Percentiles rank a stretch among this genome's conserved stretches.
Conservation (phyloP, 2,797 vertebrate genomes). For the Oophaga sylvatica region DNA sequence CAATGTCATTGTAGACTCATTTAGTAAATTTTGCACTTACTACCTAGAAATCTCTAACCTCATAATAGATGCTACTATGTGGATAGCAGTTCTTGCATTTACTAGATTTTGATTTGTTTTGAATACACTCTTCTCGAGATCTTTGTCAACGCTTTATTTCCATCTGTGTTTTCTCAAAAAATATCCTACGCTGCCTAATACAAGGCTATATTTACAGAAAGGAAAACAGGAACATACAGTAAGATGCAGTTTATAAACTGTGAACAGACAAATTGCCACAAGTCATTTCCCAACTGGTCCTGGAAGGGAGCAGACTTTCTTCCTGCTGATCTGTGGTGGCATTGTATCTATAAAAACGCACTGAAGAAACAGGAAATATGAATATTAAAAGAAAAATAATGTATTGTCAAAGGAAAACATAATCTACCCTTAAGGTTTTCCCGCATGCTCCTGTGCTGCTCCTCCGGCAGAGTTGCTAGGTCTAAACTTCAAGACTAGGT, state of each 20-base stretch:
- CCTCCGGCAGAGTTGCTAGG: not conserved
- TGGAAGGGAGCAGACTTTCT: not conserved
- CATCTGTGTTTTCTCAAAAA: constrained; percentile 1
- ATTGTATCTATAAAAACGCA: not conserved
- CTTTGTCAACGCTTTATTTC: constrained; percentile 1
- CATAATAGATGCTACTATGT: constrained; percentile 10
- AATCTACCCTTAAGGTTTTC: not conserved
- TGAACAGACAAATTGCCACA: constrained; percentile 1
- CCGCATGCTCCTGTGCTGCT: not conserved
- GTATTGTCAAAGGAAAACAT: not conserved
- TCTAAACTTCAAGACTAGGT: not conserved
- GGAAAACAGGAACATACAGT: constrained; percentile 19
- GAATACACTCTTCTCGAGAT: not conserved
- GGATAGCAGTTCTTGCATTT: not conserved
- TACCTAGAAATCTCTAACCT: not conserved
- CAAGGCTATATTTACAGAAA: constrained; percentile 1
- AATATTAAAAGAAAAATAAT: not conserved
- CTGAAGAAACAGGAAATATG: not conserved
- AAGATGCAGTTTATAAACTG: constrained; percentile 12
- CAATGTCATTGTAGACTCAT: constrained; percentile 4
- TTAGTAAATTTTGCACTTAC: constrained; percentile 5
- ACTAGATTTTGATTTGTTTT: not conserved
- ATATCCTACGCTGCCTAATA: not conserved
- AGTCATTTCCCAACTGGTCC: not conserved
- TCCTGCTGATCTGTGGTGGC: not conserved